phyloP scores from a whole-genome alignment of 2,888 invertebrate genomes.

The Sphinx pinastri region DNA sequence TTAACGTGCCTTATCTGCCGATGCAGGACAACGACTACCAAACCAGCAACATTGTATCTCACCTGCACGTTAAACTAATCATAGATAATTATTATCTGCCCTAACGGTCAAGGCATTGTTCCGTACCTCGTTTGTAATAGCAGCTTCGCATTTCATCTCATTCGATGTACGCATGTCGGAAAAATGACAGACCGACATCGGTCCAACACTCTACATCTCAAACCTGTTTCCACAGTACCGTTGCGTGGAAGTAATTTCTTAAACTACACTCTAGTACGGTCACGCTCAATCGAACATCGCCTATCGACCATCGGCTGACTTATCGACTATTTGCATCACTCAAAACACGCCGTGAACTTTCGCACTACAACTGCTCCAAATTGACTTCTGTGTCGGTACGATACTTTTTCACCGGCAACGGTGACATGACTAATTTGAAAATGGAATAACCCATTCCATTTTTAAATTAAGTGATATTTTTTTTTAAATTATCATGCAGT shows the following conservation, averaged over 20 bases:
- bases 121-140: too few relatives aligned
- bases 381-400: neutral
- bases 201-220: conserved; percentile 56
- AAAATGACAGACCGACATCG: conserved; percentile 53
- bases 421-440: conserved; percentile 23
- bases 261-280: conserved; percentile 60
- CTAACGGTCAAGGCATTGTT: neutral
- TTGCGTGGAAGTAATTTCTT: conserved; percentile 76
- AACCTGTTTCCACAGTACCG: conserved; percentile 72
- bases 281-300: conserved; percentile 53
- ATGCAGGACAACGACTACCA: neutral
- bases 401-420: conserved; percentile 6
- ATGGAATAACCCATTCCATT: conserved; percentile 8
- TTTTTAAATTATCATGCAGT: conserved; percentile 33
- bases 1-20: neutral
- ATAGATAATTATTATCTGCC: neutral
- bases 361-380: conserved; percentile 15
- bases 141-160: neutral
- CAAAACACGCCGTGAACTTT: conserved; percentile 16
- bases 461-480: conserved; percentile 32
- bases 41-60: neutral
- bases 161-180: conserved; percentile 49
- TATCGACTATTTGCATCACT: conserved; percentile 33
- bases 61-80: neutral
- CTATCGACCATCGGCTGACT: conserved; percentile 33